Evolutionary conservation across 2,113 vertebrate genomes (phyloP), one percentile per base, ranked within the genome.

Genomic region (Alosa alosa): DNA sequence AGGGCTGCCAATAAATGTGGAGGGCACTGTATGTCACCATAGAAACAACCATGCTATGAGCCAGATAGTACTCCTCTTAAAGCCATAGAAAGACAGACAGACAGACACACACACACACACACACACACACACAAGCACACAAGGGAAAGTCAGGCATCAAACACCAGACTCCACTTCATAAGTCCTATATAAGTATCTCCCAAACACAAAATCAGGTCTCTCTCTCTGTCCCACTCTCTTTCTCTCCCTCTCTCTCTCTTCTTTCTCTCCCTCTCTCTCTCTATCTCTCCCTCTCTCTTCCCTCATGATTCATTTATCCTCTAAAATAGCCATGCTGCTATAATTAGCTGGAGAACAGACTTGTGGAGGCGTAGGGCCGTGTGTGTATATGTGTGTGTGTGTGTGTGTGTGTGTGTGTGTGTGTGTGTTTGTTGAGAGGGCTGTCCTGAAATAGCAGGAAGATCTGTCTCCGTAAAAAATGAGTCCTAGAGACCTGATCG

Each of bases 401-500:
- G 11, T 49, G 47, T 49, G 47, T 49, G 47, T 13, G 11, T 49
- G 47, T 49, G 47, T 49, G 47, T 49, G 11, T 13, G 47, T 13
- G 47, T 49, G 47, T 49, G 47, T 49, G 47, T 49, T 2, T 49
- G 47, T 49, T 49, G 47, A 49, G 47, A 49, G 87, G 90, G 90
- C 87, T 87, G 25, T 89, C 93, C 91, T 55, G 85, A 90, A 95
- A 95, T 94, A 95, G 93, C 88, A 91, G 84, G 87, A 86, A 72
- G 88, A 87, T 50, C 83, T 92, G 94, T 95, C 94, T 93, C 57
- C 45, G 88, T 93, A 93, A 94, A 93, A 93, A 91, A 93, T 88
- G 91, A 92, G 89, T 86, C 57, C 45, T 44, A 68, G 90, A 89
- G 88, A 91, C 87, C 83, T 4, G 82, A 83, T 85, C 25, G 90